Conservation (phyloP, 2,797 vertebrate genomes). For the Eospalax fontanierii region DNA sequence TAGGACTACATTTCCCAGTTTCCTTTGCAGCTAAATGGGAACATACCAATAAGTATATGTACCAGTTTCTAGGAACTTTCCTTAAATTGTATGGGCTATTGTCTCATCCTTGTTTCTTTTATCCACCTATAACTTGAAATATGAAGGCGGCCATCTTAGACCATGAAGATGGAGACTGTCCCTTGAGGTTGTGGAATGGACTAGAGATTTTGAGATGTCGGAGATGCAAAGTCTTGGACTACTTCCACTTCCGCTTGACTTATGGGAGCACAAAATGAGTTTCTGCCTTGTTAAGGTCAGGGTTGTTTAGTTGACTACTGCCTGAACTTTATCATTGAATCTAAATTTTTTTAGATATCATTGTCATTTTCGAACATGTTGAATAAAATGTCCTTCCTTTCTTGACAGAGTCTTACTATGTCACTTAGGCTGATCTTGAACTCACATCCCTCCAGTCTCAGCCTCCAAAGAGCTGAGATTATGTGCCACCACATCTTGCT, state of each 20-base stretch:
- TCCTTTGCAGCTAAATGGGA: background rate
- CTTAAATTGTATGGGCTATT: background rate
- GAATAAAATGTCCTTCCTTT: background rate
- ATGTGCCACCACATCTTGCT: background rate
- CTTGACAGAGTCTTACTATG: background rate
- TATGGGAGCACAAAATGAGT: background rate
- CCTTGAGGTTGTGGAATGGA: background rate
- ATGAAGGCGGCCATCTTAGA: background rate
- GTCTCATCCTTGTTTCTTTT: background rate
- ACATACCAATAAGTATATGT: background rate
- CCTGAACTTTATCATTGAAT: background rate
- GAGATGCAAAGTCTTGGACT: background rate
- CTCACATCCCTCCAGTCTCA: background rate
- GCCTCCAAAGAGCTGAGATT: background rate
- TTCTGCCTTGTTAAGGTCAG: background rate
- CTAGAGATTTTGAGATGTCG: background rate
- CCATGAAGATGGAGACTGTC: background rate
- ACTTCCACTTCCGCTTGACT: background rate
- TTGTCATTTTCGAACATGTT: too few relatives aligned
- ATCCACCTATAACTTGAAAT: background rate
- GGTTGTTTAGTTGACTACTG: background rate
- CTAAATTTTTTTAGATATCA: slow-evolving; percentile 17
- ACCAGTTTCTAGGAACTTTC: background rate
- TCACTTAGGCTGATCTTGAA: background rate
- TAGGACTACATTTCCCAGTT: background rate